Conservation (phyloP, 2,797 vertebrate species). For the Mus caroli region DNA sequence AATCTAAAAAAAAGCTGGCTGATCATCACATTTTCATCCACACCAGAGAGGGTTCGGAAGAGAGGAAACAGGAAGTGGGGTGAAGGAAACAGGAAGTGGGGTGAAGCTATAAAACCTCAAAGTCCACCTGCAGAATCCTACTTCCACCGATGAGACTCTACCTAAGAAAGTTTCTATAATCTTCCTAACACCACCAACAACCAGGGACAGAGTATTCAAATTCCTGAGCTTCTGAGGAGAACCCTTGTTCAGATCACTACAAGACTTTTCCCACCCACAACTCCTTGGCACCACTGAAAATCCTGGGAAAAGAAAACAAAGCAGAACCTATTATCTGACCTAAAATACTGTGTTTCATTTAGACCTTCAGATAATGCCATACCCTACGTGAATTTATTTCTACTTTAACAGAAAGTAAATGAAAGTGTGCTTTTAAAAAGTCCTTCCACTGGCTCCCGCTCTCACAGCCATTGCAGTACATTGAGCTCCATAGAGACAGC, state of each 20-base stretch:
- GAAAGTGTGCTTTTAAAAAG: neutral
- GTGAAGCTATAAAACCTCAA: neutral
- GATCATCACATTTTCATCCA: neutral
- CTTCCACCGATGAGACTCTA: neutral
- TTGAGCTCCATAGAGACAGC: too few species aligned
- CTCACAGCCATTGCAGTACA: too few species aligned
- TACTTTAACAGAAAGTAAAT: conserved; percentile 38
- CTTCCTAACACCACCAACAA: neutral
- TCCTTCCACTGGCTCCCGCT: neutral
- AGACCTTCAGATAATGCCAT: neutral
- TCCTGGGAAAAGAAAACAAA: neutral
- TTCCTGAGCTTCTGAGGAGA: neutral
- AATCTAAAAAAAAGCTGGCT: too few species aligned
- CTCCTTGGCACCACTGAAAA: neutral
- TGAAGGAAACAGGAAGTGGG: neutral
- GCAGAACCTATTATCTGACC: neutral
- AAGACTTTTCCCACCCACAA: neutral
- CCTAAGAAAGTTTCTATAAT: neutral
- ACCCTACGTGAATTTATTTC: neutral
- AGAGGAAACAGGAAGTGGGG: neutral
- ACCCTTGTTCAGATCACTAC: neutral
- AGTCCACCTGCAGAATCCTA: neutral
- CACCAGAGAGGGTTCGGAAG: neutral
- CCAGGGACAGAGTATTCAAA: neutral
- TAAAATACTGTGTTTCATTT: conserved; percentile 15